These are phyloP conservation scores for Ptilorrhoa leucosticta DNA, from an alignment of 2,113 vertebrate genomes.

Conservation along the genomic window DNA sequence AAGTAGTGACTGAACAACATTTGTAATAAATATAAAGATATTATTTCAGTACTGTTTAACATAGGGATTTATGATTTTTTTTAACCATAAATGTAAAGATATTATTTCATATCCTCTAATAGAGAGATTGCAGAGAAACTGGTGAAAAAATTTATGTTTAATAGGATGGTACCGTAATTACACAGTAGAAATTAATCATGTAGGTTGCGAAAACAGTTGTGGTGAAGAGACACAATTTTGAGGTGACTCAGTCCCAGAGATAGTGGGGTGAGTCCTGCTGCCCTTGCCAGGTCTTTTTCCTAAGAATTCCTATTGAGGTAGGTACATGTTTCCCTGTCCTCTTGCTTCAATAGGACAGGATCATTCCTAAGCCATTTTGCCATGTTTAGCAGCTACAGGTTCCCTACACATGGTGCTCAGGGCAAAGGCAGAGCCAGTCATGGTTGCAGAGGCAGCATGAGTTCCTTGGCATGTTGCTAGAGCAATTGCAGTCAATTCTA, in stretches of 20 bases:
- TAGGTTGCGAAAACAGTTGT: background rate
- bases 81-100: background rate
- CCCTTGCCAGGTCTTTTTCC: background rate
- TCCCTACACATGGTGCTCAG: background rate
- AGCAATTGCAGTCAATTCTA: background rate
- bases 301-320: background rate
- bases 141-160: conserved; percentile 12
- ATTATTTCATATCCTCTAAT: background rate
- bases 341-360: background rate
- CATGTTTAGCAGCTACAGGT: background rate
- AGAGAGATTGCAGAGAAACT: background rate
- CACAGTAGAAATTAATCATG: background rate
- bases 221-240: background rate
- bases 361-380: background rate
- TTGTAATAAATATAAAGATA: conserved; percentile 1
- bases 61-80: conserved; percentile 6
- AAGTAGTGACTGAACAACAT: conserved; percentile 2
- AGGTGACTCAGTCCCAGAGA: background rate
- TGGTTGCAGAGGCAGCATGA: background rate
- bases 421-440: background rate
- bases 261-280: background rate
- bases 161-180: background rate
- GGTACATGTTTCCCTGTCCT: background rate
- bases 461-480: background rate
- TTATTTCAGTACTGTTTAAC: conserved; percentile 4